phyloP scores from a whole-genome alignment of 2,888 invertebrate species.

The Steinernema carpocapsae region DNA sequence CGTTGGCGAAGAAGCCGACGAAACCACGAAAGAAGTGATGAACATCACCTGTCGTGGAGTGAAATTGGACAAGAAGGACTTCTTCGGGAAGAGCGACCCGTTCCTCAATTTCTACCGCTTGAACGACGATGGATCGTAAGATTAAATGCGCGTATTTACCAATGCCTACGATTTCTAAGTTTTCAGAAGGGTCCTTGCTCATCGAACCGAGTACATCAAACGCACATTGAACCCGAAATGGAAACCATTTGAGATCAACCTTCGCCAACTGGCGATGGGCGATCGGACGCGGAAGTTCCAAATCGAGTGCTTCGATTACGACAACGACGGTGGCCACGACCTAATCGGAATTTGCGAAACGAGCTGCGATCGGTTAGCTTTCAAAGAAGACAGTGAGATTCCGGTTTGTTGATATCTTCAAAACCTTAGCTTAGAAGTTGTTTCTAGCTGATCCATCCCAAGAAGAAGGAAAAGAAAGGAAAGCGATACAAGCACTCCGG shows the following conservation, averaged over 20 bases:
- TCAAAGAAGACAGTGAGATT: slow-evolving; percentile 46
- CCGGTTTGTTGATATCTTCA: slow-evolving; percentile 42
- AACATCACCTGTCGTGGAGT: slow-evolving; percentile 45
- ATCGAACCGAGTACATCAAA: slow-evolving; percentile 73
- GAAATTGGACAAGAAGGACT: slow-evolving; percentile 70
- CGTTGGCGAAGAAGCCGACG: slow-evolving; percentile 56
- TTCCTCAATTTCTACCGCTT: slow-evolving; percentile 71
- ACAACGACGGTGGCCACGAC: slow-evolving; percentile 72
- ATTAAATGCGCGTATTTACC: background rate
- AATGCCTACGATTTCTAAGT: too few species aligned
- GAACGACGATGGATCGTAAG: slow-evolving; percentile 71
- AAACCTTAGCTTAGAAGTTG: background rate
- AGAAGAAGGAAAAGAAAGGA: slow-evolving; percentile 54
- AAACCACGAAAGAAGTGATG: slow-evolving; percentile 50
- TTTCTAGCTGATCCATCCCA: slow-evolving; percentile 59
- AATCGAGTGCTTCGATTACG: slow-evolving; percentile 73
- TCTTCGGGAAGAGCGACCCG: slow-evolving; percentile 73
- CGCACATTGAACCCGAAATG: slow-evolving; percentile 74
- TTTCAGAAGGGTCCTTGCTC: slow-evolving; percentile 72
- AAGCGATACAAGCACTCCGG: slow-evolving; percentile 60
- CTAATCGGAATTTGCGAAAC: slow-evolving; percentile 73
- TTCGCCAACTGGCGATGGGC: slow-evolving; percentile 73
- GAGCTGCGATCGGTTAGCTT: slow-evolving; percentile 71
- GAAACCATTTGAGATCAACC: slow-evolving; percentile 72
- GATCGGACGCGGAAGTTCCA: slow-evolving; percentile 73